A percentile compares a stretch with the other conserved stretches of the same genome.
Evolutionary conservation across 1,140 invertebrate species (phyloP).

Genomic region (Papilio xuthus): DNA sequence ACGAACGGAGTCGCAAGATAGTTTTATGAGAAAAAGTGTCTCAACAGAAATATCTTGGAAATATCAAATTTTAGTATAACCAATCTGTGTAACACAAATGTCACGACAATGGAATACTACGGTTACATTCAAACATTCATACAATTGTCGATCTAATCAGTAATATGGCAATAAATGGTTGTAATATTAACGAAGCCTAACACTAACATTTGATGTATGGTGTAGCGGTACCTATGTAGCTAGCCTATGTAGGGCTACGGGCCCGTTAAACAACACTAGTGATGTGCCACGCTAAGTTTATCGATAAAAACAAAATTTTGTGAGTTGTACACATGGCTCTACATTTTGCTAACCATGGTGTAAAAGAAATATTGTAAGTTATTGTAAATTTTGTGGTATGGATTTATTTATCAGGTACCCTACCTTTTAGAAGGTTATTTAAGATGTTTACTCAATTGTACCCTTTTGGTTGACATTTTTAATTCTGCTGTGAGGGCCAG

Average conservation of each 20-base stretch:
- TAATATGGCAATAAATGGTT: constrained; percentile 53
- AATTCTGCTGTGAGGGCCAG: too few relatives aligned
- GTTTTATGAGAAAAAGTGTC: too few relatives aligned
- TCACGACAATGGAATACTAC: constrained; percentile 53
- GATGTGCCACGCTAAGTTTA: constrained; percentile 45
- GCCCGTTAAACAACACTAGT: constrained; percentile 68
- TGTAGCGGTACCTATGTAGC: constrained; percentile 72
- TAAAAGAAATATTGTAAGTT: too few relatives aligned
- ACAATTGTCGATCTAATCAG: constrained; percentile 58
- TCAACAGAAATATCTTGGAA: too few relatives aligned
- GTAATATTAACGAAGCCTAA: constrained; percentile 59
- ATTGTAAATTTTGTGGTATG: too few relatives aligned
- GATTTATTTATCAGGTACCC: too few relatives aligned
- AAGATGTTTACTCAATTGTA: too few relatives aligned
- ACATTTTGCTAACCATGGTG: too few relatives aligned
- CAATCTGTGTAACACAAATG: constrained; percentile 31
- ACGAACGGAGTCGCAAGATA: too few relatives aligned
- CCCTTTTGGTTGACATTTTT: too few relatives aligned
- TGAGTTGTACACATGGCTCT: background rate
- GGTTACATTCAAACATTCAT: constrained; percentile 58
- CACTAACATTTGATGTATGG: constrained; percentile 73
- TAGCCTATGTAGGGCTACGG: constrained; percentile 67
- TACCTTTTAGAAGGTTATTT: too few relatives aligned
- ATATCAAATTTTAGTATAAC: too few relatives aligned
- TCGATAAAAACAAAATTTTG: constrained; percentile 42